Evolutionary conservation across 2,797 vertebrate genomes (phyloP), one percentile per base, ranked within the genome.

Genomic region (Siniperca obscura): DNA sequence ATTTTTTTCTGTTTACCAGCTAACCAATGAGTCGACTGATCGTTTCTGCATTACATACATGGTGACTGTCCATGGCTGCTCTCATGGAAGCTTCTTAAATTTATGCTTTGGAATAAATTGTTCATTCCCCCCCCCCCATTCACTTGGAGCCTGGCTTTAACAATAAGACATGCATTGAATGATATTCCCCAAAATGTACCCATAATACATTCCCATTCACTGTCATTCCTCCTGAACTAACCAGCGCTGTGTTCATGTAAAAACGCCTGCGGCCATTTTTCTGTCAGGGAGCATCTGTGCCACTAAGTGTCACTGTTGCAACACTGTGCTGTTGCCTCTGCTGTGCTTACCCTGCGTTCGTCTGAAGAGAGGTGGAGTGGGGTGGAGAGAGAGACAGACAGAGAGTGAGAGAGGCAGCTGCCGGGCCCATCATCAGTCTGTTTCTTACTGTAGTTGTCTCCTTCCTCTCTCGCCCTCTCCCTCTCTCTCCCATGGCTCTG

Each of bases 261-360:
- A 77, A 67, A 42, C 0, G 76, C 83, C 84, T 81, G 84, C 59
- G 66, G 90, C 53, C 30, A 16, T 57, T 50, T 48, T 61, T 67
- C 56, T 80, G 79, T 61, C 84, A 79, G 81, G 57, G 25, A 86
- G 61, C 13, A 2, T 74, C 56, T 85, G 61, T 74, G 65, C 93
- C 94, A 95, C 92, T 59, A 14, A 90, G 93, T 93, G 94, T 94
- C 93, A 92, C 93, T 94, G 86, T 94, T 95, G 93, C 87, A 89
- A 61, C 93, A 80, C 86, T 61, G 65, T 72, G 88, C 78, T 4
- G 72, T 19, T 66, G 70, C 70, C 72, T 57, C 17, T 19, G 22
- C 48, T n/a, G 64, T 0, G 30, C 75, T 61, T n/a, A 2, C 36
- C 16, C 40, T 27, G 52, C 73, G 74, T 83, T 76, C 67, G 76